Percentiles rank a stretch among this genome's conserved stretches.
Conservation (phyloP, 2,113 vertebrate genomes). For the Stigmatopora nigra region DNA sequence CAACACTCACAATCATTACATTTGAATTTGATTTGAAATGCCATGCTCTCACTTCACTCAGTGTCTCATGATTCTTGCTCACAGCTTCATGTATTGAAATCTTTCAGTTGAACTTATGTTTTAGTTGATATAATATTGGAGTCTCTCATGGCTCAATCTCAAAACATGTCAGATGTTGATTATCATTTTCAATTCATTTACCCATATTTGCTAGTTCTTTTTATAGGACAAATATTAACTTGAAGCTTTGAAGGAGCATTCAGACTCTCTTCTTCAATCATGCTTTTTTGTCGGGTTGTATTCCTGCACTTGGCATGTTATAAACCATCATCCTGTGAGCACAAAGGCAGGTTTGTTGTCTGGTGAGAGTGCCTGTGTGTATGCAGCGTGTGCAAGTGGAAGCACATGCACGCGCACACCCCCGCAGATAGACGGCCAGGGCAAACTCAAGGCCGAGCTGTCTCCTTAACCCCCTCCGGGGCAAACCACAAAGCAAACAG, state of each 20-base stretch:
- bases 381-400: conserved; percentile 18
- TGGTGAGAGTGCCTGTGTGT: conserved; percentile 37
- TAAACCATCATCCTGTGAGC: conserved; percentile 38
- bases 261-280: conserved; percentile 17
- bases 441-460: conserved; percentile 50
- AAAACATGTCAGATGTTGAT: neutral
- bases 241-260: neutral
- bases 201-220: neutral
- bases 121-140: too few species aligned
- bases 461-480: conserved; percentile 68
- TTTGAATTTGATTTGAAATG: too few species aligned
- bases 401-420: conserved; percentile 57
- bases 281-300: conserved; percentile 15
- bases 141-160: neutral
- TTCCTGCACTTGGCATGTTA: conserved; percentile 30
- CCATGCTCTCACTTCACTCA: too few species aligned
- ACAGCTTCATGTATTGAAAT: too few species aligned
- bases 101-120: too few species aligned
- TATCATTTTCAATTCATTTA: neutral
- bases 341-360: conserved; percentile 73
- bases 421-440: conserved; percentile 66
- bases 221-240: conserved; percentile 1
- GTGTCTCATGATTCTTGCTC: too few species aligned
- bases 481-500: conserved; percentile 75
- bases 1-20: too few species aligned